Base-by-base conservation (phyloP, 2,888 invertebrate species). In the Rotaria magnacalcarata region DNA sequence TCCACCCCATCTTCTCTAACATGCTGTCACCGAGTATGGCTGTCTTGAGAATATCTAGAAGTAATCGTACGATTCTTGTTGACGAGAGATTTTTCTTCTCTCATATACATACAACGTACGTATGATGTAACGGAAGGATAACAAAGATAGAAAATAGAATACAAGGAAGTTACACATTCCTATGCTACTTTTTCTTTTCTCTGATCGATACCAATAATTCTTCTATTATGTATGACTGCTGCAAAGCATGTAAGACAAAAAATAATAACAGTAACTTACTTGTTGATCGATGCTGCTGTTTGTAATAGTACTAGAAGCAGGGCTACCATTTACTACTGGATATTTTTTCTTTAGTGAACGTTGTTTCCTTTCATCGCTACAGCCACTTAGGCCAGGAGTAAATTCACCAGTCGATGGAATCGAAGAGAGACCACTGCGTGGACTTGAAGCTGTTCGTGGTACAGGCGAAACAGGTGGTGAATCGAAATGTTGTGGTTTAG, bases 391-490 rank as follows among this genome's bases (percentile, higher is more conserved):
- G 19, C 67, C 67, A 67, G 34, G 14, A 14, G 67, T 41, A 67
- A 19, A 7, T 67, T 67, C 67, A 41, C 67, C 67, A 67, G 19
- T 67, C 7, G 67, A 67, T 67, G 34, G 34, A 34, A 67, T 67
- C 7, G 67, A 67, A 27, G 67, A 67, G 34, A 67, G 34, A 34
- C 67, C 67, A 67, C 27, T 67, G 34, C 80, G 80, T 80, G 80
- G 80, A 80, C 80, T 80, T 80, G 80, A 47, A 47, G 80, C 43
- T 47, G 80, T 24, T 21, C 80, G 80, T 47, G 80, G 80, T 41
- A 80, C 80, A 4, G 80, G 80, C 10, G 80, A 80, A 47, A 80
- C 80, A 43, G 80, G 80, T n/a, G 80, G 80, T 24, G 80, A 80
- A 80, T 80, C 80, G 8, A 80, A 80, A 80, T 80, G 80, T 47